Conservation (phyloP, 2,797 vertebrate species). For the Peromyscus nudipes region DNA sequence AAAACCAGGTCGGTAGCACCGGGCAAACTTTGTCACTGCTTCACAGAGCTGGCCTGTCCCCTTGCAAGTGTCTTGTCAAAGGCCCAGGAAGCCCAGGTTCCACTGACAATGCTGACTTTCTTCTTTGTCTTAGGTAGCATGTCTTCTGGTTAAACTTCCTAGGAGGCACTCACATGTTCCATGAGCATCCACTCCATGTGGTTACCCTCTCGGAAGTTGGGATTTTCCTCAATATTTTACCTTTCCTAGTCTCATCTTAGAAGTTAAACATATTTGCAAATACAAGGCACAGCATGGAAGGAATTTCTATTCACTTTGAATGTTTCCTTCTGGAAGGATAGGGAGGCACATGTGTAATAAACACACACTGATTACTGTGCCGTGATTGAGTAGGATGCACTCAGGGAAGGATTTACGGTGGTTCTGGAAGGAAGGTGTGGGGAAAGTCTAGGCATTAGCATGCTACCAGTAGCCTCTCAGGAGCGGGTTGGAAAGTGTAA, state of each 20-base stretch:
- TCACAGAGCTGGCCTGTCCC: not conserved
- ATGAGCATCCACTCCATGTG: not conserved
- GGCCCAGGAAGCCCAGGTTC: not conserved
- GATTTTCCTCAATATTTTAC: slow-evolving; percentile 1
- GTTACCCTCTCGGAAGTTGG: not conserved
- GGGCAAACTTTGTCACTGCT: slow-evolving; percentile 43
- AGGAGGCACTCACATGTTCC: not conserved
- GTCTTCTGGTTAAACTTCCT: not conserved
- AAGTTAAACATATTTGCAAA: slow-evolving; percentile 40
- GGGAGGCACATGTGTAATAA: not conserved
- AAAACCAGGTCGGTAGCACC: not conserved
- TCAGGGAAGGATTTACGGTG: not conserved
- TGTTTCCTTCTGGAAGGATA: slow-evolving; percentile 44
- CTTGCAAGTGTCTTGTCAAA: slow-evolving; percentile 8
- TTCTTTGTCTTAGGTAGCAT: not conserved
- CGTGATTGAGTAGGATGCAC: not conserved
- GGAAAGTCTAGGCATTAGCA: not conserved
- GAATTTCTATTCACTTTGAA: slow-evolving; percentile 12
- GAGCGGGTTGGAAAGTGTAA: not conserved
- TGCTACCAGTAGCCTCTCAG: not conserved
- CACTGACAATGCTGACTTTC: not conserved
- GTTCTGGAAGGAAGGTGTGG: slow-evolving; percentile 19
- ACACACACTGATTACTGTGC: not conserved
- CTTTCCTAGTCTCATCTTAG: not conserved
- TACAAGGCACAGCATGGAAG: not conserved